phyloP scores from a whole-genome alignment of 2,888 invertebrate genomes.

The Teleiodes luculella region DNA sequence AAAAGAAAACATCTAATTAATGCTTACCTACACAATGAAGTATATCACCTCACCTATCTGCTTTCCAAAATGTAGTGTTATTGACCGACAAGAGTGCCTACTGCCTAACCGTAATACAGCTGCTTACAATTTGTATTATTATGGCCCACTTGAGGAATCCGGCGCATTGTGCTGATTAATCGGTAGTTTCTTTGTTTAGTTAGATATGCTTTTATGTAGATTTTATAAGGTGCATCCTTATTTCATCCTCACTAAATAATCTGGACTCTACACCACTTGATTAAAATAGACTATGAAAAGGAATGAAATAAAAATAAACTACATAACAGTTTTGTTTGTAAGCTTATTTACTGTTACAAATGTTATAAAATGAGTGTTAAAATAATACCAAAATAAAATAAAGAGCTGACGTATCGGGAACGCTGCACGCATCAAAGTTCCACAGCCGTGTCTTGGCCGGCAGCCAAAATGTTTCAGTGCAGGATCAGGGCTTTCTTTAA shows the following conservation, averaged over 20 bases:
- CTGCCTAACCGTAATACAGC: conserved; percentile 17
- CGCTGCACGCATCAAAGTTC: conserved; percentile 9
- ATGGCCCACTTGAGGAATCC: conserved; percentile 24
- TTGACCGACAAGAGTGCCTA: conserved; percentile 11
- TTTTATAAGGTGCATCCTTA: not conserved
- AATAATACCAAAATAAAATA: conserved; percentile 7
- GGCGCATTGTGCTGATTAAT: conserved; percentile 17
- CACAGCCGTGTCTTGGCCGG: conserved; percentile 25
- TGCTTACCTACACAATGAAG: too few relatives aligned
- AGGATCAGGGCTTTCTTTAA: conserved; percentile 21
- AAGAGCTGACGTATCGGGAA: conserved; percentile 5
- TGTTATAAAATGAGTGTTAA: conserved; percentile 2
- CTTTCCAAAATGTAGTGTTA: conserved; percentile 7
- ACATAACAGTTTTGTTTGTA: too few relatives aligned
- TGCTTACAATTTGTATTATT: conserved; percentile 22
- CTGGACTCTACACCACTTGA: too few relatives aligned
- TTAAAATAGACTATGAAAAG: too few relatives aligned
- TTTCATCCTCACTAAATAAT: too few relatives aligned
- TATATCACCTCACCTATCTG: not conserved
- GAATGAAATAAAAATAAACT: too few relatives aligned
- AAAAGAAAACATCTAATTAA: too few relatives aligned
- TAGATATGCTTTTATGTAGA: not conserved
- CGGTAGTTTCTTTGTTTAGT: not conserved
- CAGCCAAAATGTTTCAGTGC: conserved; percentile 27
- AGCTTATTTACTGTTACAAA: conserved; percentile 11